These are phyloP conservation scores for Eupithecia insigniata DNA, from an alignment of 2,888 invertebrate species.

Conservation along the genomic window DNA sequence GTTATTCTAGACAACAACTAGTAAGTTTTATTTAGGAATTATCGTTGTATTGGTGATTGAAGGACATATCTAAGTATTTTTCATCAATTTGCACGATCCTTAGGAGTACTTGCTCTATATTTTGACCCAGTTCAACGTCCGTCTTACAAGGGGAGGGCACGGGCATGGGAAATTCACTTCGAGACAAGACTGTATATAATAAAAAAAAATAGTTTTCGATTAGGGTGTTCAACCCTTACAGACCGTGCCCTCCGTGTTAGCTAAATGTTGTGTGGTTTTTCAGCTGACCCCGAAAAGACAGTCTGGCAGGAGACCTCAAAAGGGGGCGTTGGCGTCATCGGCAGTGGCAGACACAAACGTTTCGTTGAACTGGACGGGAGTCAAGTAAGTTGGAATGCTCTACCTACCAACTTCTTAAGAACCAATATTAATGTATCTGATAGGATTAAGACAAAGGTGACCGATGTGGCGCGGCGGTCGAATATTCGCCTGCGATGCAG, in stretches of 20 bases:
- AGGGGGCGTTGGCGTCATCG: conserved; percentile 67
- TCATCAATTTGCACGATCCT: no score
- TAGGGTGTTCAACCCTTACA: no score
- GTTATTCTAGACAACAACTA: background rate
- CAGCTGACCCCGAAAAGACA: conserved; percentile 58
- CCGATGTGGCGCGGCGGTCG: no score
- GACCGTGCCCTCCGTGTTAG: no score
- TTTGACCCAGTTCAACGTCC: background rate
- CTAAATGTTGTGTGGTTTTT: conserved; percentile 38
- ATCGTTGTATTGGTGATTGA: background rate
- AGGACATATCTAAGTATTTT: no score
- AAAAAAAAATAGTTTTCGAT: no score
- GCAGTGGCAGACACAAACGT: conserved; percentile 67
- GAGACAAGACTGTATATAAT: no score
- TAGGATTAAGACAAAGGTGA: no score
- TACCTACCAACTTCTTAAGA: background rate
- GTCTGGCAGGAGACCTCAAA: conserved; percentile 64
- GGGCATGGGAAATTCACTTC: no score
- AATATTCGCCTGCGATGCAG: no score
- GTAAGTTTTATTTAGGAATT: background rate
- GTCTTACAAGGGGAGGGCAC: no score
- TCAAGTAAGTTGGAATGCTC: conserved; percentile 53
- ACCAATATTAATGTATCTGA: background rate
- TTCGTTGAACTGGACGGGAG: conserved; percentile 67
- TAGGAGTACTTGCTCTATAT: no score